Percentiles rank a stretch among this genome's conserved stretches.
These are phyloP conservation scores for Oxyura jamaicensis DNA, from an alignment of 2,113 vertebrate genomes.

Conservation along the genomic window DNA sequence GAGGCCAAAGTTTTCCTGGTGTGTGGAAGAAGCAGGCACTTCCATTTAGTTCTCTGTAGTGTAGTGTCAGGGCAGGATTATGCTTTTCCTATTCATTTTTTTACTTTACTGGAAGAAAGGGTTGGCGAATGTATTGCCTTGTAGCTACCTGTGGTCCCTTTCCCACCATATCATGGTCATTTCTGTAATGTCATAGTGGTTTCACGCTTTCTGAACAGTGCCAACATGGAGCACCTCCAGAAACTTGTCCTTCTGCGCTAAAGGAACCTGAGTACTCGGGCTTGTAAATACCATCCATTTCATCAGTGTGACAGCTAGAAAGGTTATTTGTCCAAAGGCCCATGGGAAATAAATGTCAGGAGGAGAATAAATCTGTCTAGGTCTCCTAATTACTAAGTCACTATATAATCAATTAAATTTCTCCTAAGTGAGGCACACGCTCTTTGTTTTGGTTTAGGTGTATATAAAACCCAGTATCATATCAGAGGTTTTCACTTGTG, in stretches of 20 bases:
- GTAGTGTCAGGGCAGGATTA: background rate
- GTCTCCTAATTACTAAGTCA: background rate
- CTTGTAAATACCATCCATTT: constrained; percentile 37
- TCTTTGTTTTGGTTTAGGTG: background rate
- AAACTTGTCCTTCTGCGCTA: background rate
- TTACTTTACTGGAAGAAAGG: background rate
- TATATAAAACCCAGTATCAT: background rate
- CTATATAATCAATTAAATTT: background rate
- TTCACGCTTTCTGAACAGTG: background rate
- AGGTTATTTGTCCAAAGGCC: constrained; percentile 13
- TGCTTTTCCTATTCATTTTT: background rate
- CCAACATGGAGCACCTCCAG: background rate
- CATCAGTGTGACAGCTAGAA: background rate
- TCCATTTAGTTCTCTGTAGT: background rate
- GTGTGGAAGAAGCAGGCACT: background rate
- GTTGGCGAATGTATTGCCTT: background rate
- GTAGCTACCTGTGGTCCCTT: background rate
- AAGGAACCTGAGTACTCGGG: background rate
- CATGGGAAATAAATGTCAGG: background rate
- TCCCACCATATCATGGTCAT: background rate
- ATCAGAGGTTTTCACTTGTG: background rate
- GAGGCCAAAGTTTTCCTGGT: background rate
- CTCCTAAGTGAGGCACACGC: background rate
- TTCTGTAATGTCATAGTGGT: background rate
- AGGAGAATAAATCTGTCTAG: constrained; percentile 11